Percentiles rank a stretch among this genome's conserved stretches.
Conservation (phyloP, 2,888 invertebrate species). For the Synanthedon vespiformis region DNA sequence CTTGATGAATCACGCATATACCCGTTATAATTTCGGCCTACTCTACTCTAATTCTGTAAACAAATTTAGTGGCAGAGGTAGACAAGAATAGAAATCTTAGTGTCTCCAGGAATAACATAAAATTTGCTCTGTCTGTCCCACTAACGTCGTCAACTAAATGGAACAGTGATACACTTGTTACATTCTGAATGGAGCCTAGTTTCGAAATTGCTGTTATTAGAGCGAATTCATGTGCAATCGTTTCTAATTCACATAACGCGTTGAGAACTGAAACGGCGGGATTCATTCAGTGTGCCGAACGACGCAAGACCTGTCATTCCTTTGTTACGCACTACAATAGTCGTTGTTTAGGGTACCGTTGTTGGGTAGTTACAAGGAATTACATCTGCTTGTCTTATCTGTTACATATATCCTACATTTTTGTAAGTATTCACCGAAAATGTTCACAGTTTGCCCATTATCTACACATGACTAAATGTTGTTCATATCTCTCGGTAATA, state of each 20-base stretch:
- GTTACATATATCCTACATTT: too few species aligned
- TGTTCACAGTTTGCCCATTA: too few species aligned
- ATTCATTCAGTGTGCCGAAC: slow-evolving; percentile 13
- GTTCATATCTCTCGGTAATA: too few species aligned
- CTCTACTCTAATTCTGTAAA: too few species aligned
- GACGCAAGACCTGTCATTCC: slow-evolving; percentile 41
- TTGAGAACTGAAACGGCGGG: slow-evolving; percentile 29
- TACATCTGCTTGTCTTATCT: too few species aligned
- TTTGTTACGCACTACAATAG: slow-evolving; percentile 47
- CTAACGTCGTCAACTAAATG: not conserved
- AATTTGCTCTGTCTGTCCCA: not conserved
- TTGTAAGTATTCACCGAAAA: too few species aligned
- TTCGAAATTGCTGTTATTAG: slow-evolving; percentile 26
- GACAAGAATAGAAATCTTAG: too few species aligned
- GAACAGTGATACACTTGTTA: not conserved
- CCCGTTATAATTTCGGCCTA: too few species aligned
- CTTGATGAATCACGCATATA: too few species aligned
- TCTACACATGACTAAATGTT: too few species aligned
- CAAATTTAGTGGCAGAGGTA: too few species aligned
- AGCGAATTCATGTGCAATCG: slow-evolving; percentile 18
- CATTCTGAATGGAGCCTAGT: not conserved
- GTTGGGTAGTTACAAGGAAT: not conserved
- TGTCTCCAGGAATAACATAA: too few species aligned
- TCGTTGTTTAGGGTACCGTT: slow-evolving; percentile 30
- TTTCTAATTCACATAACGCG: slow-evolving; percentile 24